phyloP scores from a whole-genome alignment of 2,797 vertebrate species.

The Ispidina picta region DNA sequence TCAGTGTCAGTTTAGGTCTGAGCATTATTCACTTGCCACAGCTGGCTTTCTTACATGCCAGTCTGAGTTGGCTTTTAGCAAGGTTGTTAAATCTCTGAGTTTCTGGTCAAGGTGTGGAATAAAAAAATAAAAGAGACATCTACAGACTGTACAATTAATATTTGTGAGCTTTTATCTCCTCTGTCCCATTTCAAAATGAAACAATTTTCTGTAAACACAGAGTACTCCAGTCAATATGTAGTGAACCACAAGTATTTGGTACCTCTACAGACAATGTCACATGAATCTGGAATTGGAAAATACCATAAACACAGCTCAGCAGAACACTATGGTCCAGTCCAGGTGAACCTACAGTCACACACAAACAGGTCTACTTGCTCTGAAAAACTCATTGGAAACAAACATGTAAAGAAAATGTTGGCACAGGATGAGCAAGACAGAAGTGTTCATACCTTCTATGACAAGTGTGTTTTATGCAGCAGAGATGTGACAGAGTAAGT shows the following conservation, averaged over 20 bases:
- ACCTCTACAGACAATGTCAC: background rate
- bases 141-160: background rate
- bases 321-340: rapidly evolving
- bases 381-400: background rate
- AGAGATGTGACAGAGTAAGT: background rate
- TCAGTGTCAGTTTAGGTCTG: background rate
- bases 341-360: background rate
- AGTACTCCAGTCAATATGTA: background rate
- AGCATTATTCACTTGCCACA: background rate
- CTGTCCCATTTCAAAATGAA: background rate
- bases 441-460: background rate
- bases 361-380: background rate
- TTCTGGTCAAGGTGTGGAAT: background rate
- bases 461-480: background rate
- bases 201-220: background rate
- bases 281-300: background rate
- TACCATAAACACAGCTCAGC: background rate
- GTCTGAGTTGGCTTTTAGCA: background rate
- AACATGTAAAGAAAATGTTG: background rate
- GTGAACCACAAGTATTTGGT: background rate
- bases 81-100: background rate
- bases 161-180: background rate
- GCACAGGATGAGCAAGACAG: background rate
- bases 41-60: background rate
- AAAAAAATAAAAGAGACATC: background rate